Evolutionary conservation across 2,888 invertebrate genomes (phyloP).

Genomic region (Acrobasis consociella): DNA sequence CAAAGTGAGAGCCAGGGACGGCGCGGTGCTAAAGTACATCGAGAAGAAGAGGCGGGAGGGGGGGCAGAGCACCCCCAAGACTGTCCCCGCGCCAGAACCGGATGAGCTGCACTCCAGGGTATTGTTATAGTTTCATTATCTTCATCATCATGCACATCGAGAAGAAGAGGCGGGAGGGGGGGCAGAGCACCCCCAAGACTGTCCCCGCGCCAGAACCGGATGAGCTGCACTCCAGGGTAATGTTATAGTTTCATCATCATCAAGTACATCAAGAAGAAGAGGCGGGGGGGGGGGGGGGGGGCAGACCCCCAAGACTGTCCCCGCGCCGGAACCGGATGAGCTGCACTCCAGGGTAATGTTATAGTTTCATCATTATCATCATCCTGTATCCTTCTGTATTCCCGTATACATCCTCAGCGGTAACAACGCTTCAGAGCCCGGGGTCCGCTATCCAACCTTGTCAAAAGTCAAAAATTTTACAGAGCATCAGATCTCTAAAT

Average conservation of each 20-base stretch:
- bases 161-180: conserved; percentile 35
- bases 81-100: conserved; percentile 42
- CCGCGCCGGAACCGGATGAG: conserved; percentile 50
- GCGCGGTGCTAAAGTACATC: conserved; percentile 45
- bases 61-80: conserved; percentile 58
- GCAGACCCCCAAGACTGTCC: conserved; percentile 54
- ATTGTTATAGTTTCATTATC: background rate
- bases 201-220: conserved; percentile 48
- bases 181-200: conserved; percentile 58
- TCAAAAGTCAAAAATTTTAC: too few relatives aligned
- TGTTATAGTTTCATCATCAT: too few relatives aligned
- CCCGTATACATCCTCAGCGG: too few relatives aligned
- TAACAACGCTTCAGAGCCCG: too few relatives aligned
- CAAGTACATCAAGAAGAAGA: conserved; percentile 40
- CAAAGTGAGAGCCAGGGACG: conserved; percentile 7
- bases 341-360: conserved; percentile 53
- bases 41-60: conserved; percentile 37
- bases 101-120: conserved; percentile 63
- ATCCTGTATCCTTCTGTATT: too few relatives aligned
- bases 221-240: conserved; percentile 59
- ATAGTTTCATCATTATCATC: too few relatives aligned
- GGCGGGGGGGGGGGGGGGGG: conserved; percentile 36
- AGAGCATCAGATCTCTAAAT: too few relatives aligned
- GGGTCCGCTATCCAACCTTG: too few relatives aligned
- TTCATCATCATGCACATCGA: too few relatives aligned